phyloP scores from a whole-genome alignment of 2,113 vertebrate genomes.

The Brevimyrus niger region DNA sequence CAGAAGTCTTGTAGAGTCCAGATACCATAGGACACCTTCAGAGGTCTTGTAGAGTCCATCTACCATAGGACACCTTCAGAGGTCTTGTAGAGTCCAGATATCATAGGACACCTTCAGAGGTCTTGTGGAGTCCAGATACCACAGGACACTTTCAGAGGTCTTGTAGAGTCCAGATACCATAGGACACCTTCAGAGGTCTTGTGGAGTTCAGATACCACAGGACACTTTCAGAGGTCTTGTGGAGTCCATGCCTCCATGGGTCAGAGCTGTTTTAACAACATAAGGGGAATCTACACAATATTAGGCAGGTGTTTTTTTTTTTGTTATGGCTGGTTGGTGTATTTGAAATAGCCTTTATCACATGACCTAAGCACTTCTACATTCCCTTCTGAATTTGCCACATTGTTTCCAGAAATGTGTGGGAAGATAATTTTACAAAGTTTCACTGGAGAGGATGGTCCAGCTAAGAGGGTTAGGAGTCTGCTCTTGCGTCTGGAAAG shows the following conservation, averaged over 20 bases:
- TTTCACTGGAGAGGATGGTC: not conserved
- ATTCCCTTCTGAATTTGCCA: not conserved
- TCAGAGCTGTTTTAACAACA: not conserved
- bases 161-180: too few relatives aligned
- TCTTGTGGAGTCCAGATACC: too few relatives aligned
- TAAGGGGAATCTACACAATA: not conserved
- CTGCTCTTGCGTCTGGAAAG: not conserved
- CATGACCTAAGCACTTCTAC: not conserved
- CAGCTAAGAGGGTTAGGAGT: not conserved
- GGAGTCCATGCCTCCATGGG: not conserved
- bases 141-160: too few relatives aligned
- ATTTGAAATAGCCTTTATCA: not conserved
- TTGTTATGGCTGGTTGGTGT: not conserved
- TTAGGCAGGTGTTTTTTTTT: not conserved
- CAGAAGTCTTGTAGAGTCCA: too few relatives aligned
- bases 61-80: too few relatives aligned
- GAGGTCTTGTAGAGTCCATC: too few relatives aligned
- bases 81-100: too few relatives aligned
- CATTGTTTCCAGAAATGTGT: not conserved
- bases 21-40: too few relatives aligned
- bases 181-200: too few relatives aligned
- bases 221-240: not conserved
- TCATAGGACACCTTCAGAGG: too few relatives aligned
- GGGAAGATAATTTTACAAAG: not conserved
- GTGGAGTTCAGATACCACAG: not conserved